These are phyloP conservation scores for Doryteuthis pealeii DNA, from an alignment of 1,140 invertebrate species.

Conservation along the genomic window DNA sequence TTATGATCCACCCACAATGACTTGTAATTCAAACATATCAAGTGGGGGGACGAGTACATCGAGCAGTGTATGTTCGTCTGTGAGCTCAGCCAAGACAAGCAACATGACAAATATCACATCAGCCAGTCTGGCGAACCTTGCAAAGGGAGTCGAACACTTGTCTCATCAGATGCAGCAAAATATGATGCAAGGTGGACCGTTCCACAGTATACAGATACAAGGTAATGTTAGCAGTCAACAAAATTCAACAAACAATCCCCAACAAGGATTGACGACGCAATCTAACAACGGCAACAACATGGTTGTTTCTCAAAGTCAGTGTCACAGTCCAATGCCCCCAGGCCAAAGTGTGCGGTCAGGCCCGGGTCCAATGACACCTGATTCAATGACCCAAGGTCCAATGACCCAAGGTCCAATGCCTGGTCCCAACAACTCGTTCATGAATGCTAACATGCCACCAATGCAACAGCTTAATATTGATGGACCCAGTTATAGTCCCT, in stretches of 20 bases:
- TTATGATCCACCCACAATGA: conserved; percentile 45
- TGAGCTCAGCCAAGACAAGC: conserved; percentile 33
- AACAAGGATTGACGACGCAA: conserved; percentile 20
- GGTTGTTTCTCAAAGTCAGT: conserved; percentile 5
- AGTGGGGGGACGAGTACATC: conserved; percentile 30
- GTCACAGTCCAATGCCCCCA: conserved; percentile 19
- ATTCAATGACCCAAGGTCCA: conserved; percentile 12
- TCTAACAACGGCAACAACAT: conserved; percentile 8
- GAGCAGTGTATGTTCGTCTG: conserved; percentile 32
- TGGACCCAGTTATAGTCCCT: conserved; percentile 32
- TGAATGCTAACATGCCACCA: conserved; percentile 62
- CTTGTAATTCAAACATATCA: conserved; percentile 22
- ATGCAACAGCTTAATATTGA: conserved; percentile 64
- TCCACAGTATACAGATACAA: conserved; percentile 59
- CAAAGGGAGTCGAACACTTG: conserved; percentile 59
- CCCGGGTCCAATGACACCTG: background rate
- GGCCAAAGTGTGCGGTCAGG: background rate
- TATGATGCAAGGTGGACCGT: conserved; percentile 60
- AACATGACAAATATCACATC: conserved; percentile 59
- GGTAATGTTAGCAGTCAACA: conserved; percentile 26
- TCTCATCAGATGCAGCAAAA: conserved; percentile 59
- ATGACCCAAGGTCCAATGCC: conserved; percentile 2
- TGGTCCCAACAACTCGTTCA: conserved; percentile 63
- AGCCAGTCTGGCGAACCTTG: conserved; percentile 56
- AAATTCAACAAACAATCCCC: conserved; percentile 27